Evolutionary conservation across 1,140 invertebrate species (phyloP), one percentile per base, ranked within the genome.

Genomic region (Hypsibius dujardini): DNA sequence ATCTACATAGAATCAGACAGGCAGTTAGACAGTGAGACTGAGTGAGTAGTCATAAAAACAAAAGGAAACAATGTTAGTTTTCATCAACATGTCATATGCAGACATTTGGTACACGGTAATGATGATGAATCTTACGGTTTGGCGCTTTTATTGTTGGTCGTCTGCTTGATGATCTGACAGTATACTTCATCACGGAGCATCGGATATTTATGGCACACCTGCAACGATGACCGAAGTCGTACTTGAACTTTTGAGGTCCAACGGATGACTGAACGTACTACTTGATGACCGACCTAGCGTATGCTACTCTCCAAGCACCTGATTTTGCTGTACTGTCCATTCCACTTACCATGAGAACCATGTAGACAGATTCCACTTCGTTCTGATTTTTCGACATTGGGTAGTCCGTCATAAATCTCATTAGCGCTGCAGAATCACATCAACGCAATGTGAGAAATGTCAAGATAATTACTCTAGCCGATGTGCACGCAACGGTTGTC

Each of bases 131-230:
- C 76, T 75, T 74, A 76, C 0, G 87, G 84, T 76, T 89, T 87
- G 28, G 87, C 84, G 15, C 90, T 94, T 73, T 92, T 89, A 81
- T 98, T 98, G 75, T 90, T 95, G 2, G 95, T 98, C 2, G 94
- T 97, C 82, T 98, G 95, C 79, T 98, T 98, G 89, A 97, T 96
- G 47, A 98, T 81, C 79, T 98, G 95, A 79, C 94, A 98, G 78
- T 97, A 98, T 69, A 98, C 87, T 81, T 98, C 95, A 80, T 98
- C 95, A 14, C 92, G 83, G 1, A 98, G 82, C 71, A 86, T 85
- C 71, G 89, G 86, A 76, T 92, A 88, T 75, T 93, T 90, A 83
- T 98, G 93, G 79, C 94, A 98, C 75, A 91, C 90, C 91, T 92
- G 82, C 46, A 28, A 78, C n/a, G n/a, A n/a, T n/a, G n/a, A n/a